Evolutionary conservation across 2,888 invertebrate genomes (phyloP), one percentile per base, ranked within the genome.

Genomic region (Protonemura montana): DNA sequence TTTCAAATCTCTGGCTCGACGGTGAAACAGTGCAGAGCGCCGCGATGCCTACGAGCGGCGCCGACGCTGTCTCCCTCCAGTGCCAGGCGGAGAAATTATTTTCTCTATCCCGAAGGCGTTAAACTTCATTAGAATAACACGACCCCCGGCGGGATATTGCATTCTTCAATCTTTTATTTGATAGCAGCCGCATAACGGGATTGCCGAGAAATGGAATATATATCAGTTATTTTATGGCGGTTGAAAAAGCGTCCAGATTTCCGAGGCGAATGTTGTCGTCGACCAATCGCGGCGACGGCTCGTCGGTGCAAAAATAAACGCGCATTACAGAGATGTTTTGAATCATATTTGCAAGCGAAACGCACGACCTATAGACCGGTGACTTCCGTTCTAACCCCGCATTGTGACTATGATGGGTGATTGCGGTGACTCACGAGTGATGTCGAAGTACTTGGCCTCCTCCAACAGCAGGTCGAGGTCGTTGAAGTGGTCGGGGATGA

Each of bases 381-480:
- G n/a, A n/a, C n/a, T n/a, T n/a, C n/a, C n/a, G n/a, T n/a, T n/a
- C n/a, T n/a, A n/a, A n/a, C n/a, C n/a, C n/a, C n/a, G n/a, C n/a
- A 35, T 35, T 3, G 10, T 35, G 35, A 35, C 10, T 35, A 35
- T 35, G 35, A 35, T 35, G 35, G 35, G 10, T 10, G 35, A 35
- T 3, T 35, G 35, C 10, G 26, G 30, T 86, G 88, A 94, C 96
- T 95, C 92, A 97, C 97, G 95, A 88, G 95, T 94, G 88, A 98
- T 95, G 90, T 98, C 98, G 90, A 98, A 98, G 91, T 96, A 98
- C 89, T 95, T 94, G 0, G 98, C 98, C 91, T 99, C 99, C 90
- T 98, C 97, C 81, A 97, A 91, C 85, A 99, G 93, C 88, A 98
- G 93, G 90, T 98, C 98, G 88, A 97, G 91, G 90, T 98, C 96